phyloP scores from a whole-genome alignment of 2,797 vertebrate species.

The Danio kyathit region DNA sequence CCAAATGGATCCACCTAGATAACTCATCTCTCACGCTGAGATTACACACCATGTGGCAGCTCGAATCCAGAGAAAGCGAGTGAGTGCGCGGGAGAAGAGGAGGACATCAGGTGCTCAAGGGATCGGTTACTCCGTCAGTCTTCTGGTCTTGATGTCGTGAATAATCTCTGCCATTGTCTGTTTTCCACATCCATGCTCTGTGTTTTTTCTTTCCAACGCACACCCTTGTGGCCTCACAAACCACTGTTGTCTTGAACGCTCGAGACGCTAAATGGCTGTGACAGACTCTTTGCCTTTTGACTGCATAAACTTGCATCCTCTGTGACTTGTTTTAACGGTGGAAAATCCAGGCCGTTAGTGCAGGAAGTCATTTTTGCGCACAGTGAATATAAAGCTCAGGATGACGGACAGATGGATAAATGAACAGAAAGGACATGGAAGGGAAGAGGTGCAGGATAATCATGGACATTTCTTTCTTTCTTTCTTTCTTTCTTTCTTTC shows the following conservation, averaged over 20 bases:
- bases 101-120: slow-evolving; percentile 24
- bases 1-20: slow-evolving; percentile 27
- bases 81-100: background rate
- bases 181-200: slow-evolving; percentile 42
- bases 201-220: background rate
- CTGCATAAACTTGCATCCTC: background rate
- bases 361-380: background rate
- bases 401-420: slow-evolving; percentile 6
- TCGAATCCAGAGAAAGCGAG: slow-evolving; percentile 4
- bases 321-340: background rate
- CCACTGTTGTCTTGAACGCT: background rate
- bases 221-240: background rate
- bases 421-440: background rate
- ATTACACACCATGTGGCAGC: slow-evolving; percentile 18
- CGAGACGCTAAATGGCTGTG: slow-evolving; percentile 6
- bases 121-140: background rate
- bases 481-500: too few species aligned
- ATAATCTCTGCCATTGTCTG: slow-evolving; percentile 39
- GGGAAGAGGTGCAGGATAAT: slow-evolving; percentile 2
- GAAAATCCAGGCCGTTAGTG: background rate
- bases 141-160: background rate
- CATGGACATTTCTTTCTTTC: background rate
- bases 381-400: slow-evolving; percentile 7
- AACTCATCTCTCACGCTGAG: slow-evolving; percentile 34
- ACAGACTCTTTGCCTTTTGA: slow-evolving; percentile 25